Conservation (phyloP, 2,888 invertebrate species). For the Carpatolechia fugitivella region DNA sequence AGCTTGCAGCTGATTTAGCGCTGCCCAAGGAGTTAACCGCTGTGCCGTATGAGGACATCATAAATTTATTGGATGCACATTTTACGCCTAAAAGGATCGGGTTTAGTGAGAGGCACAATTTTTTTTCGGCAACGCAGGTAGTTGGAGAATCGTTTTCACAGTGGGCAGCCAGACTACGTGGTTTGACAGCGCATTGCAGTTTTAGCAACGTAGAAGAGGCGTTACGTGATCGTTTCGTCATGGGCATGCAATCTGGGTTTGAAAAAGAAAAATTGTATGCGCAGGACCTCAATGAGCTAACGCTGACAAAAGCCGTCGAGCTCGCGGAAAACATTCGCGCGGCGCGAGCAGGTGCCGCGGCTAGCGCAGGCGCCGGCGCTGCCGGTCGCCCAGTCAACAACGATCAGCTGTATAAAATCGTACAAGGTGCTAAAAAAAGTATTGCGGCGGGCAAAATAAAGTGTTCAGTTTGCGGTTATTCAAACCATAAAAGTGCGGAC, state of each 20-base stretch:
- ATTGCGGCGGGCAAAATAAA: neutral
- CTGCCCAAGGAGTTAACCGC: too few species aligned
- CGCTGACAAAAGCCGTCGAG: neutral
- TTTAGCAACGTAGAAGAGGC: neutral
- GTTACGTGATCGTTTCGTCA: constrained; percentile 4
- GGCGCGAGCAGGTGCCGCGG: neutral
- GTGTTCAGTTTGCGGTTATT: constrained; percentile 16
- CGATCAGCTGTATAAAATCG: neutral
- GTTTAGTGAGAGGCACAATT: neutral
- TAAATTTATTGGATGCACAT: too few species aligned
- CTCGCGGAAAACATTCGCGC: neutral
- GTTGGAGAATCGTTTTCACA: neutral
- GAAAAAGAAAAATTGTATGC: constrained; percentile 25
- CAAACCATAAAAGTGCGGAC: constrained; percentile 14
- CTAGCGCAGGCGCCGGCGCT: neutral
- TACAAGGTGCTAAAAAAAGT: neutral
- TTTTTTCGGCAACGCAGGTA: neutral
- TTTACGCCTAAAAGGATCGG: neutral
- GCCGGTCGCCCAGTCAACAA: too few species aligned
- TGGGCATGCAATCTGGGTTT: constrained; percentile 20
- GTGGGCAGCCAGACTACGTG: neutral
- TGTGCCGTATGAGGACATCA: neutral
- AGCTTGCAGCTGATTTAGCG: too few species aligned
- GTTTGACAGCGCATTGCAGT: neutral
- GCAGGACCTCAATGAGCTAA: neutral